phyloP scores from a whole-genome alignment of 2,888 invertebrate genomes.

The Calliphora vomitoria region DNA sequence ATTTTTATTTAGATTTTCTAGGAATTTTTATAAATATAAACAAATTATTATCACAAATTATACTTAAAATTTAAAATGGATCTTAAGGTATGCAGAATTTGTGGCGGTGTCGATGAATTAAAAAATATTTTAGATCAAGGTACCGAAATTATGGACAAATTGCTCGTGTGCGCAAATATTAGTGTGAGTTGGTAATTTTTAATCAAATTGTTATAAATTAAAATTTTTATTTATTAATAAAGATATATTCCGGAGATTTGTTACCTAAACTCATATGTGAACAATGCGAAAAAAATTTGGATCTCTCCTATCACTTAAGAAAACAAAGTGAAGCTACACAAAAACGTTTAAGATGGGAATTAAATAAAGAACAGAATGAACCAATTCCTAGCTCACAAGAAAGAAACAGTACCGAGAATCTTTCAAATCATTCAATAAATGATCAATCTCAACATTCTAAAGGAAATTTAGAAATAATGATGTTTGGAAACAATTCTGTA shows the following conservation, averaged over 20 bases:
- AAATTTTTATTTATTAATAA: not conserved
- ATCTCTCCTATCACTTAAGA: conserved; percentile 75
- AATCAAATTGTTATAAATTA: not conserved
- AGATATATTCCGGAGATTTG: conserved; percentile 73
- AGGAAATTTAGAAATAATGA: no score
- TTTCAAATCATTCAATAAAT: no score
- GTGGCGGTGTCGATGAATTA: conserved; percentile 73
- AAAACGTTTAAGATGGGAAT: conserved; percentile 67
- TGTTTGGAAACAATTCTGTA: no score
- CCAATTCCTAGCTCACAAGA: no score
- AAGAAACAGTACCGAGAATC: not conserved
- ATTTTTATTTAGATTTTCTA: not conserved
- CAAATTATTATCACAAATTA: no score
- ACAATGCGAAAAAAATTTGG: conserved; percentile 74
- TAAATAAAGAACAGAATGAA: conserved; percentile 2
- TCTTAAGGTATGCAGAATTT: conserved; percentile 76
- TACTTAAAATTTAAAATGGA: conserved; percentile 36
- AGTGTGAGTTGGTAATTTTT: conserved; percentile 65
- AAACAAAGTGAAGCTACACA: conserved; percentile 76
- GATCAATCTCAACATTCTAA: not conserved
- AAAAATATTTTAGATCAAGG: conserved; percentile 74
- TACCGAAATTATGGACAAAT: conserved; percentile 74
- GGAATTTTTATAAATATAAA: not conserved
- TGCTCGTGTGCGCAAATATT: conserved; percentile 76
- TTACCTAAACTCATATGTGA: conserved; percentile 76